These are phyloP conservation scores for Egretta garzetta DNA, from an alignment of 2,113 vertebrate species.

Conservation along the genomic window DNA sequence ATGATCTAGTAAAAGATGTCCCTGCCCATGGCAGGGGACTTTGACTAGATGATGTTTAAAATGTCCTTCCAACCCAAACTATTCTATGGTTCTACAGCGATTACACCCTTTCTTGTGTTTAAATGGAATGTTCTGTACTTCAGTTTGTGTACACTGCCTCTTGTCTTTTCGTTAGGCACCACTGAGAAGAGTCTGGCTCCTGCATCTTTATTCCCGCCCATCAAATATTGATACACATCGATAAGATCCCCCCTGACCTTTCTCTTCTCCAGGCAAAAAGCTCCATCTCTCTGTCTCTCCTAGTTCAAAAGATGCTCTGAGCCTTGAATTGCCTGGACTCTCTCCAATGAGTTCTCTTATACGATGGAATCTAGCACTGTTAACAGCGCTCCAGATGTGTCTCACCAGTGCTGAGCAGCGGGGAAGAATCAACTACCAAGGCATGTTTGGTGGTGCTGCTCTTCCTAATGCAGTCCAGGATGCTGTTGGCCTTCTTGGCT, in stretches of 20 bases:
- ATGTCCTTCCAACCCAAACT: not conserved
- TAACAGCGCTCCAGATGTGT: not conserved
- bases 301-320: not conserved
- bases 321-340: fast-evolving
- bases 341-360: too few relatives aligned
- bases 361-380: not conserved
- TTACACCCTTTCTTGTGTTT: not conserved
- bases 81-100: not conserved
- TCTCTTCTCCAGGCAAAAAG: not conserved
- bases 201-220: not conserved
- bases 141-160: fast-evolving
- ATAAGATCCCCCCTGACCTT: not conserved
- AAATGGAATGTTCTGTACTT: not conserved
- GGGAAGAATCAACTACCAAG: not conserved
- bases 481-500: not conserved
- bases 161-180: not conserved
- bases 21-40: not conserved
- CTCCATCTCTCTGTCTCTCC: not conserved
- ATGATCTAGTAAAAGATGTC: not conserved
- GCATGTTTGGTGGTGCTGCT: not conserved
- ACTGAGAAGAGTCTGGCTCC: not conserved
- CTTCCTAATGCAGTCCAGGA: not conserved
- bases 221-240: not conserved
- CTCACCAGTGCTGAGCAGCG: not conserved
- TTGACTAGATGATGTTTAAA: not conserved